Evolutionary conservation across 2,113 vertebrate species (phyloP), one percentile per base, ranked within the genome.

Genomic region (Tetrax tetrax): DNA sequence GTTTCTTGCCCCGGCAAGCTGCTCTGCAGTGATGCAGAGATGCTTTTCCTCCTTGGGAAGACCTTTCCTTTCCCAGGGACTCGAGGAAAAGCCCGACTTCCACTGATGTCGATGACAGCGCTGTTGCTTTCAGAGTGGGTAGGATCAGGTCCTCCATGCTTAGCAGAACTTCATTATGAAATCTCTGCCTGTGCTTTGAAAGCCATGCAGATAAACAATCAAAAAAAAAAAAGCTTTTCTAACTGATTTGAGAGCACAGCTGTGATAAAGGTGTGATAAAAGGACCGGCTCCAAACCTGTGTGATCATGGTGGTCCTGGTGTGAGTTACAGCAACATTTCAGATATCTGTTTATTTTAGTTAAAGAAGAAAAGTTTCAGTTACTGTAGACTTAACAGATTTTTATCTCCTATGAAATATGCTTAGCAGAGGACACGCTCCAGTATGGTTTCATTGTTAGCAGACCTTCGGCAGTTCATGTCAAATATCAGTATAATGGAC

Each of bases 401-500:
- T 77, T 94, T 86, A 90, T 93, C 95, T 96, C 4, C 1, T 87
- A 76, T 57, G 45, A 95, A 96, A 53, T 35, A 84, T 65, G 50
- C 97, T 66, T 59, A 25, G 33, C 37, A 51, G 96, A 96, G 95
- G 96, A 87, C 95, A 77, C 43, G 2, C 89, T 89, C 84, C 89
- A 61, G 84, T 9, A 37, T 74, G 92, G 91, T 75, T 75, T 76
- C 76, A 9, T 82, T 95, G 94, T 94, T 59, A 84, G 59, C 80
- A 95, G 96, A 94, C 94, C 94, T 95, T 87, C 77, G 4, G 19
- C 83, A 15, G 50, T 28, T 82, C 0, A 10, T 89, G 83, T 96
- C 96, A 97, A 97, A 95, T 83, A 87, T 96, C 96, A 76, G 95
- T 51, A 2, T 84, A 96, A 95, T 47, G 93, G 95, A 94, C 92